Conservation (phyloP, 2,797 vertebrate species). For the Sitta carolinensis region DNA sequence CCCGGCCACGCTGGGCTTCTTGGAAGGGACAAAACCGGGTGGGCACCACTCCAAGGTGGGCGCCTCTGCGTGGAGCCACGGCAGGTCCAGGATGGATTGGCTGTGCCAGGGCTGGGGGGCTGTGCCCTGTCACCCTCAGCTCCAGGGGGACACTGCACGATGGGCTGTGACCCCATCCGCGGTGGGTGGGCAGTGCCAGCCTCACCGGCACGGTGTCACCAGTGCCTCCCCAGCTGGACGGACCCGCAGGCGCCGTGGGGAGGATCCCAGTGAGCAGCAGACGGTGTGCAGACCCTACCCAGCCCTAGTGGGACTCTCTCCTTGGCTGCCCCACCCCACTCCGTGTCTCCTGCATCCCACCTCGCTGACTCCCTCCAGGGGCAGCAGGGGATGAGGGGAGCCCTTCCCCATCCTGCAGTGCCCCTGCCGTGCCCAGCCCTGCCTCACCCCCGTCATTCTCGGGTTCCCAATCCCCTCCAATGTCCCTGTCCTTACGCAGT, state of each 20-base stretch:
- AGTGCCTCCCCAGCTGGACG: too few relatives aligned
- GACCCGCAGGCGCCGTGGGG: accelerated
- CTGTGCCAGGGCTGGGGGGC: neutral
- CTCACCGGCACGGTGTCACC: neutral
- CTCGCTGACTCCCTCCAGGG: accelerated
- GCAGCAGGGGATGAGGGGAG: neutral
- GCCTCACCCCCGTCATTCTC: neutral
- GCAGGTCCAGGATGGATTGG: neutral
- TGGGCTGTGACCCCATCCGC: neutral
- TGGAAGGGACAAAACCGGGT: accelerated
- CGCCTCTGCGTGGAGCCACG: neutral
- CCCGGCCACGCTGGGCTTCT: accelerated
- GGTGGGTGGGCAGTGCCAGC: neutral
- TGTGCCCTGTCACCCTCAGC: neutral
- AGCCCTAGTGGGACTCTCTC: neutral
- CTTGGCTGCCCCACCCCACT: neutral
- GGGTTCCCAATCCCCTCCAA: neutral
- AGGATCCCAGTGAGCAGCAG: neutral
- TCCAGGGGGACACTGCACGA: accelerated
- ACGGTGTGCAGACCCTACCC: neutral
- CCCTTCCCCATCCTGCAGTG: neutral
- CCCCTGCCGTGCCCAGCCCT: neutral
- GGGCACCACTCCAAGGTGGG: neutral
- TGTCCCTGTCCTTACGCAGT: neutral
- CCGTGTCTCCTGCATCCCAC: accelerated